Conservation (phyloP, 2,888 invertebrate species). For the Drosophila helvetica region DNA sequence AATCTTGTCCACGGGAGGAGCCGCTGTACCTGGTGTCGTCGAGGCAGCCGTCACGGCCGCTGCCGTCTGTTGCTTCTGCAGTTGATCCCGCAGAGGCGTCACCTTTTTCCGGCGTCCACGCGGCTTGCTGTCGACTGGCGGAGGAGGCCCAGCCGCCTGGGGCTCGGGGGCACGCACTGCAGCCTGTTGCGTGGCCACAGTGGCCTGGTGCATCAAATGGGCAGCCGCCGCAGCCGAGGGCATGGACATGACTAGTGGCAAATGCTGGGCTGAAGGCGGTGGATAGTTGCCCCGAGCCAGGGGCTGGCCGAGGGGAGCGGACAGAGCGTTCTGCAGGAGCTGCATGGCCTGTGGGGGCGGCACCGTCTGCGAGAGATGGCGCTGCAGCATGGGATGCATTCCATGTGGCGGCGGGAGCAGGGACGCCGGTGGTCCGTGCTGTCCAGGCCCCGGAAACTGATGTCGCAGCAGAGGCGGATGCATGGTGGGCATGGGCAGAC, state of each 20-base stretch:
- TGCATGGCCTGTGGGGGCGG: constrained; percentile 75
- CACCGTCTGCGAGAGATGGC: constrained; percentile 64
- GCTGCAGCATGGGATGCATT: constrained; percentile 77
- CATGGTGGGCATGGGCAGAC: constrained; percentile 82
- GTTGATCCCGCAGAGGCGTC: constrained; percentile 83
- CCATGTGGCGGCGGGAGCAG: constrained; percentile 48
- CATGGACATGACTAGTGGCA: constrained; percentile 65
- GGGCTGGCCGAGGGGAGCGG: constrained; percentile 81
- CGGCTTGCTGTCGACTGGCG: constrained; percentile 70
- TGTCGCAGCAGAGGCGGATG: constrained; percentile 82
- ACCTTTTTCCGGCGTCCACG: constrained; percentile 84
- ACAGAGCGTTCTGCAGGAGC: constrained; percentile 81
- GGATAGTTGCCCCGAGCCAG: constrained; percentile 71
- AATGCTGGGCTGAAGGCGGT: constrained; percentile 43
- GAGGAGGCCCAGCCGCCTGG: constrained; percentile 15
- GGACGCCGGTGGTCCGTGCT: constrained; percentile 49
- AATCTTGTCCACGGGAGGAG: constrained; percentile 42
- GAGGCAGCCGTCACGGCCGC: constrained; percentile 85
- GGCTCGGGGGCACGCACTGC: constrained; percentile 50
- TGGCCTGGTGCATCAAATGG: constrained; percentile 55
- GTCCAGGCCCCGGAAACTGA: constrained; percentile 67
- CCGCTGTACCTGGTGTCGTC: constrained; percentile 50
- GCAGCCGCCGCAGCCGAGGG: constrained; percentile 64
- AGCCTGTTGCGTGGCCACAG: constrained; percentile 55
- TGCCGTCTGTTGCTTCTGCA: constrained; percentile 85